A percentile compares a stretch with the other conserved stretches of the same genome.
Evolutionary conservation across 2,888 invertebrate genomes (phyloP).

Genomic region (Heteropelma amictum): DNA sequence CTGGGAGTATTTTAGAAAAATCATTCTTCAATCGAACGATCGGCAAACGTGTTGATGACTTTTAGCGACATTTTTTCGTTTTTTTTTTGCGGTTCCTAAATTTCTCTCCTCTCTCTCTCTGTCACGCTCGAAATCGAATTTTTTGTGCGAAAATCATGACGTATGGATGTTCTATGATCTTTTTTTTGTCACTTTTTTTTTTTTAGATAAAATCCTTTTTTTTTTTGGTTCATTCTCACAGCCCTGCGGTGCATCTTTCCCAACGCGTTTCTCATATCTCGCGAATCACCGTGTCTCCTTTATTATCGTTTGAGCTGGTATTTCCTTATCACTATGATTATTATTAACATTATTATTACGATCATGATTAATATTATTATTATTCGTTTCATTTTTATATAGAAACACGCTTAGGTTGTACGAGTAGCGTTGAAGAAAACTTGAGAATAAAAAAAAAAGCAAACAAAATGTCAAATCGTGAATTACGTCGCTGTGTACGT

Average conservation of each 20-base stretch:
- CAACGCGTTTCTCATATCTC: not conserved
- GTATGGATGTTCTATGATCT: slow-evolving; percentile 42
- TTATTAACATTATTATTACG: not conserved
- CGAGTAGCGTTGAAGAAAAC: slow-evolving; percentile 26
- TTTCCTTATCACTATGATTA: slow-evolving; percentile 22
- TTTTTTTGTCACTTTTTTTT: slow-evolving; percentile 29
- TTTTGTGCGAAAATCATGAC: slow-evolving; percentile 54
- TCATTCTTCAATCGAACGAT: too few species aligned
- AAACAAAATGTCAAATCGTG: slow-evolving; percentile 4
- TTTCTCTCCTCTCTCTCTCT: slow-evolving; percentile 18
- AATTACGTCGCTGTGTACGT: not conserved
- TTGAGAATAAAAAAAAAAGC: slow-evolving; percentile 23
- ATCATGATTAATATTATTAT: slow-evolving; percentile 5
- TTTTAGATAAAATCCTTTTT: slow-evolving; percentile 26
- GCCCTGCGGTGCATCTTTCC: not conserved
- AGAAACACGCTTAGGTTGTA: slow-evolving; percentile 46
- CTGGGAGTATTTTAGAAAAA: too few species aligned
- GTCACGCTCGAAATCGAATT: slow-evolving; percentile 6
- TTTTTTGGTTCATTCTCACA: slow-evolving; percentile 12
- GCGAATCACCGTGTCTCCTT: slow-evolving; percentile 26
- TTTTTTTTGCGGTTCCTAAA: not conserved
- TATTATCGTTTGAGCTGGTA: slow-evolving; percentile 32
- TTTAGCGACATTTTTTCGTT: not conserved
- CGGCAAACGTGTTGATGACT: too few species aligned
- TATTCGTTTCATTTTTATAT: slow-evolving; percentile 52